These are phyloP conservation scores for Orthonyx spaldingii DNA, from an alignment of 2,113 vertebrate species.

Conservation along the genomic window DNA sequence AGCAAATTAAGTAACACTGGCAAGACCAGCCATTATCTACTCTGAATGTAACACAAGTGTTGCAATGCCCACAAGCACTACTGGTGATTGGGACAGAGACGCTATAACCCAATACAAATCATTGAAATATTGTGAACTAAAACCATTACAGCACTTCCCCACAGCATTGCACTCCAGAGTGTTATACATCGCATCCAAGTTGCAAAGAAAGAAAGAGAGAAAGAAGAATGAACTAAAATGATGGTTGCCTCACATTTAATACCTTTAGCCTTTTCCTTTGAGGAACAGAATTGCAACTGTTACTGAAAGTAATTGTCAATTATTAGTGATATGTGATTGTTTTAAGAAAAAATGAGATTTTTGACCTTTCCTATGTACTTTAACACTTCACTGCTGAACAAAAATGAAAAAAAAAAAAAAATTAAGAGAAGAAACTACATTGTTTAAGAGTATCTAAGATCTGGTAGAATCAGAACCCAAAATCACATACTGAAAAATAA, in stretches of 20 bases:
- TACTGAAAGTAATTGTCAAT: background rate
- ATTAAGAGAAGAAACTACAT: background rate
- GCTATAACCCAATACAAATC: background rate
- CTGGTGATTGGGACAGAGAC: background rate
- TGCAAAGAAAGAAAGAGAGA: background rate
- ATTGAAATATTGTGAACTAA: background rate
- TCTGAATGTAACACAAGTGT: background rate
- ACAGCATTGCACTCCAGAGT: background rate
- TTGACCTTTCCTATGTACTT: background rate
- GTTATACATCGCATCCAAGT: background rate
- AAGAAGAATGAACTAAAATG: background rate
- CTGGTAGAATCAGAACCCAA: background rate
- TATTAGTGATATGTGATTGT: background rate
- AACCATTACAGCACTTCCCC: background rate
- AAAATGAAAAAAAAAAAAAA: background rate
- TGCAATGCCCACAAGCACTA: rapidly evolving
- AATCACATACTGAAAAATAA: background rate
- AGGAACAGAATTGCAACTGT: background rate
- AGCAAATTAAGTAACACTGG: background rate
- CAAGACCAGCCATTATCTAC: background rate
- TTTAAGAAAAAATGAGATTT: background rate
- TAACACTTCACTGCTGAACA: background rate
- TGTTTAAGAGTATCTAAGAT: background rate
- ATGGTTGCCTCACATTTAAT: background rate
- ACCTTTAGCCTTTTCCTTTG: background rate